Evolutionary conservation across 2,797 vertebrate species (phyloP).

Genomic region (Prionace glauca): DNA sequence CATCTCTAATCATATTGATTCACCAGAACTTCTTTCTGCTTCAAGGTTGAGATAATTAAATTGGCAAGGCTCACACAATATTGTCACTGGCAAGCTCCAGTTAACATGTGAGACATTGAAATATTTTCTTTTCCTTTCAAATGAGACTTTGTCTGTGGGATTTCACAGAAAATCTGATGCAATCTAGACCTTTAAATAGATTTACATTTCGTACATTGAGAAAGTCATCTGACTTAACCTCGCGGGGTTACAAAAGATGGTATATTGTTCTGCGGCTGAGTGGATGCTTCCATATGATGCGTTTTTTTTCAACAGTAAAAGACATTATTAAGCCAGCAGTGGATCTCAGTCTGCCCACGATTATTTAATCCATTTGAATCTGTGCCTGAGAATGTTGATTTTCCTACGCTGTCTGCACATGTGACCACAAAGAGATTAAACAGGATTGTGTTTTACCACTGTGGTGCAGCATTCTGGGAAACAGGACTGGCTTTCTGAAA

Average conservation of each 20-base stretch:
- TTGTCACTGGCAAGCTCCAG: too few relatives aligned
- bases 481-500: background rate
- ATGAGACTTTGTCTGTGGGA: background rate
- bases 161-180: background rate
- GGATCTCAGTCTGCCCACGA: background rate
- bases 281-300: background rate
- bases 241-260: background rate
- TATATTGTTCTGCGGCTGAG: background rate
- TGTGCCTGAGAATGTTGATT: background rate
- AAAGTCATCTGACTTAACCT: constrained; percentile 20
- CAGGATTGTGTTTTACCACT: too few relatives aligned
- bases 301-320: background rate
- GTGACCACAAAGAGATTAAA: constrained; percentile 5
- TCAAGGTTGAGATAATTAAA: background rate
- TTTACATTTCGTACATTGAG: background rate
- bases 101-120: background rate
- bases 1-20: background rate
- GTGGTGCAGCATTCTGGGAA: background rate
- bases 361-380: background rate
- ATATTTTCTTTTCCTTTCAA: background rate
- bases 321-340: background rate
- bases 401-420: background rate
- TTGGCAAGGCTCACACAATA: background rate
- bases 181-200: constrained; percentile 29
- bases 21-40: background rate